These are phyloP conservation scores for Margarornis squamiger DNA, from an alignment of 2,797 vertebrate species.

Conservation along the genomic window DNA sequence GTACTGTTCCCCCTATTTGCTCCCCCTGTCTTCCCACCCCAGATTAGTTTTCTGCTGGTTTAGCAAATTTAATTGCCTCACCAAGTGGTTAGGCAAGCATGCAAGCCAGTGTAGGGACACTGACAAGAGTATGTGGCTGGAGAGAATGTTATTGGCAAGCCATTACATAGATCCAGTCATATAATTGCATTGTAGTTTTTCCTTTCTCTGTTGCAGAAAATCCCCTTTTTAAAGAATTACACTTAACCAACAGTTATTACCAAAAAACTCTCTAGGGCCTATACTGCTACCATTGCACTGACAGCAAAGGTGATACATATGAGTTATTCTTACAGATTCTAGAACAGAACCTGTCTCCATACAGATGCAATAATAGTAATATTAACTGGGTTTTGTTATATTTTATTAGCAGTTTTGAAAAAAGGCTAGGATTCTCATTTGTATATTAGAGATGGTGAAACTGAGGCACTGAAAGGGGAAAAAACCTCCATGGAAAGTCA, in stretches of 20 bases:
- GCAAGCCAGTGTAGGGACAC: slow-evolving; percentile 28
- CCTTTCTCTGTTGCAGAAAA: not conserved
- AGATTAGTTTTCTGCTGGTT: slow-evolving; percentile 68
- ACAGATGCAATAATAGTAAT: not conserved
- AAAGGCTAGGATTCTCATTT: not conserved
- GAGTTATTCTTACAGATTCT: not conserved
- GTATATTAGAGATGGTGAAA: not conserved
- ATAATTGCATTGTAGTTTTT: slow-evolving; percentile 14
- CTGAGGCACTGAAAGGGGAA: not conserved
- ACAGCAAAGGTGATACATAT: not conserved
- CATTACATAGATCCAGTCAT: not conserved
- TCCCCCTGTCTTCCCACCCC: slow-evolving; percentile 58
- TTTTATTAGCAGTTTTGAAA: not conserved
- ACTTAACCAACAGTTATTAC: not conserved
- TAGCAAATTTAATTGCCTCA: slow-evolving; percentile 71
- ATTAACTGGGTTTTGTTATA: not conserved
- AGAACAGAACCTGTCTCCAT: not conserved
- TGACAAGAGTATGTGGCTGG: slow-evolving; percentile 14
- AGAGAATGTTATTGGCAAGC: slow-evolving; percentile 10
- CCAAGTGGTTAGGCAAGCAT: slow-evolving; percentile 34
- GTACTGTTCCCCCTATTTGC: slow-evolving; percentile 38
- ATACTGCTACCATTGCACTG: not conserved
- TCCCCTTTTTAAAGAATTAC: not conserved
- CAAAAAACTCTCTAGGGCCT: not conserved
- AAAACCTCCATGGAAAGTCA: not conserved